Evolutionary conservation across 2,888 invertebrate genomes (phyloP), one percentile per base, ranked within the genome.

Genomic region (Eristalis tenax): DNA sequence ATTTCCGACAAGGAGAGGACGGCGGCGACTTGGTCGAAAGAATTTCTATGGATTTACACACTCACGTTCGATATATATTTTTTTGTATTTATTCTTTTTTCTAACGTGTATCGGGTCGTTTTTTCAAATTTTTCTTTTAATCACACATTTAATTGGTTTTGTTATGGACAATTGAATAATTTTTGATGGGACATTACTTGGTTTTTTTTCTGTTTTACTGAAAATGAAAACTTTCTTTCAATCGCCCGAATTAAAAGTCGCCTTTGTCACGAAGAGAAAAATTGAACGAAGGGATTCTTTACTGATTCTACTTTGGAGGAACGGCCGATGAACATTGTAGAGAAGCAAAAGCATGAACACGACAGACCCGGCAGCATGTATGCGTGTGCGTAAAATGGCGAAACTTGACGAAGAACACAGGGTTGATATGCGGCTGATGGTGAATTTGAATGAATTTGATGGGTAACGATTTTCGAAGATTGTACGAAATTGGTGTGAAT

Each of bases 251-350:
- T 73, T 77, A 83, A 87, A 87, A 83, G 79, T 87, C 83, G 83
- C 87, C 87, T 87, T 87, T 87, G 87, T 87, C 87, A 87, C 83
- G 69, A 87, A 87, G 87, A 87, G 83, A 83, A 87, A 83, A 83
- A 87, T 87, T 87, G 50, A 76, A 87, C 87, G 87, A 87, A 87
- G 87, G 79, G 83, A 76, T 87, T 83, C 78, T 83, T 71, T 83
- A 64, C 65, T 70, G 68, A 78, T 65, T 83, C 69, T 76, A 83
- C 75, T 76, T 76, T 73, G 18, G 69, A 70, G 71, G 68, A 68
- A 73, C 69, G 68, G 57, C 78, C 68, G 79, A 80, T 76, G 76
- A 80, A 75, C 56, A 68, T 35, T 68, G 77, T 79, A 76, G 74
- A 65, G 56, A 38, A 69, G 71, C 32, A 63, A 57, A 84, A 22